These are phyloP conservation scores for Heliconius himera DNA, from an alignment of 1,140 invertebrate genomes.

Conservation along the genomic window DNA sequence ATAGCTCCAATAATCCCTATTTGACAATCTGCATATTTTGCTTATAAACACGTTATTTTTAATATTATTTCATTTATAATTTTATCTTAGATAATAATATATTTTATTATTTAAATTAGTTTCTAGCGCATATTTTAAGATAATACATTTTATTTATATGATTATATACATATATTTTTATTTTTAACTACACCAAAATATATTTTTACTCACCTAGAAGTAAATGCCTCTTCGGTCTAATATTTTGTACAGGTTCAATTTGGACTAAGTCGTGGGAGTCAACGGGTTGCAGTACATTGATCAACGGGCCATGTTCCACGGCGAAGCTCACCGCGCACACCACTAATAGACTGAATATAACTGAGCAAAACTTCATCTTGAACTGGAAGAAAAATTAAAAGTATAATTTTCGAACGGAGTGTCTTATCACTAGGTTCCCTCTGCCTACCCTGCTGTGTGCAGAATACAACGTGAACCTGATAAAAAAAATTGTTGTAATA, in stretches of 20 bases:
- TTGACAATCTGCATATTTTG: neutral
- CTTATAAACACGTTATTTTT: neutral
- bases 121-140: neutral
- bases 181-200: neutral
- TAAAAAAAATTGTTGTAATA: too few relatives aligned
- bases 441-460: too few relatives aligned
- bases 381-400: constrained; percentile 32
- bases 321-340: constrained; percentile 54
- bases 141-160: neutral
- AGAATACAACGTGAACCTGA: too few relatives aligned
- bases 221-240: constrained; percentile 46
- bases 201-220: constrained; percentile 37
- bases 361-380: constrained; percentile 61
- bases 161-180: neutral
- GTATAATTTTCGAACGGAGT: too few relatives aligned
- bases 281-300: constrained; percentile 43
- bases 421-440: too few relatives aligned
- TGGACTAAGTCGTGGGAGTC: constrained; percentile 22
- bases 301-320: constrained; percentile 48
- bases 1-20: constrained; percentile 15
- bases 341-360: constrained; percentile 53
- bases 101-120: neutral
- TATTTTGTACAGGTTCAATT: constrained; percentile 18
- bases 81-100: neutral
- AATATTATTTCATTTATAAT: neutral